Base-by-base conservation (phyloP, 2,113 vertebrate genomes). In the Larimichthys crocea region DNA sequence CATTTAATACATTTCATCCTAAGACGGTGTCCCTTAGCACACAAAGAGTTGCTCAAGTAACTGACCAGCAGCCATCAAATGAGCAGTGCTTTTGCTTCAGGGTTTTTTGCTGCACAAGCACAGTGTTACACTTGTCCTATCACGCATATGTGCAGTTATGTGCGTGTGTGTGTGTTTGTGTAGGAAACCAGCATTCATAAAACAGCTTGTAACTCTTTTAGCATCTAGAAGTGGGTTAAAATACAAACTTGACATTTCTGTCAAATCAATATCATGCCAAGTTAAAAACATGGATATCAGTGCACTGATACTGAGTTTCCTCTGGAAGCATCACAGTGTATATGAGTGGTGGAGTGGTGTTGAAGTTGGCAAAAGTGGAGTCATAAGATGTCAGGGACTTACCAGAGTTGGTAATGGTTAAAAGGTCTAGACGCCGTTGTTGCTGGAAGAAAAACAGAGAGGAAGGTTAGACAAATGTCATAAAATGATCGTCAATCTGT, bases 341-440 rank as follows among this genome's bases (percentile, higher is more conserved):
- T 35, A n/a, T 50, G 24, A 53, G 55, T 31, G 46, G 40, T 26
- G 15, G 16, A 44, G 69, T n/a, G 56, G 42, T 49, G 57, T 5
- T 61, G 46, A 20, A 10, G 40, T 6, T 12, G 16, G 35, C 22
- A 35, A 59, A 44, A 63, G 49, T 19, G 49, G 74, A 63, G 76
- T 74, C 9, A 68, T n/a, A 29, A 67, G 62, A 75, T 63, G 5
- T 19, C 17, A 71, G 57, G 63, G 76, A 97, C 98, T 97, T 93
- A 99, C 98, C 95, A 0, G 96, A 95, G 94, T 95, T 99, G 94
- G 97, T 98, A 94, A 99, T 98, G 66, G 98, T 99, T 92, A 99
- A 92, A 79, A 99, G 97, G 92, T 99, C 98, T 72, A 99, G 96
- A 59, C 91, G 96, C 48, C 98, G 94, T 89, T 99, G 97, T 96